These are phyloP conservation scores for Myotis daubentonii DNA, from an alignment of 2,797 vertebrate species.

Conservation along the genomic window DNA sequence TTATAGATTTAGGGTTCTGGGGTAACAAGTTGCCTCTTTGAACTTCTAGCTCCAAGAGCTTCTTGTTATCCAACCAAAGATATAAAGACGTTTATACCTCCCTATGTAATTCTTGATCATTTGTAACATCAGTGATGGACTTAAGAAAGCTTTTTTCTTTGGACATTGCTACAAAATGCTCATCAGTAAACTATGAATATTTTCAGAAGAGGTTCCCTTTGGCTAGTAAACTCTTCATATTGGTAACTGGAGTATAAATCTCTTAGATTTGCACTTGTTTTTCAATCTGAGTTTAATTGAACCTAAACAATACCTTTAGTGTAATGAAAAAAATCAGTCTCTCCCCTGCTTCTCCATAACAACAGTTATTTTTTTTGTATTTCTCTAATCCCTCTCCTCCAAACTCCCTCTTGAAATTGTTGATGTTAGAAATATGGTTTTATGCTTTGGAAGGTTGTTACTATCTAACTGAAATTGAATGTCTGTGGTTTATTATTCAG, in stretches of 20 bases:
- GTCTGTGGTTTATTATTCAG: background rate
- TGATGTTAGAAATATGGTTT: background rate
- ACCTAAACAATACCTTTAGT: background rate
- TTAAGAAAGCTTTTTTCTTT: background rate
- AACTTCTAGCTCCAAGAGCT: conserved; percentile 50
- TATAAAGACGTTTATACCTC: conserved; percentile 46
- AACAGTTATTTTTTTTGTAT: background rate
- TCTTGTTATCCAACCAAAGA: conserved; percentile 60
- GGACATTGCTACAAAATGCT: background rate
- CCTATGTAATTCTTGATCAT: conserved; percentile 56
- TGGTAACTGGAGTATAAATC: conserved; percentile 15
- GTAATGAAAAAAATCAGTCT: background rate
- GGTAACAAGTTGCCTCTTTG: conserved; percentile 41
- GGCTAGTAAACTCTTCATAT: background rate
- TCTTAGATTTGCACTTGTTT: background rate
- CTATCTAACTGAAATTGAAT: background rate
- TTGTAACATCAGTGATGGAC: conserved; percentile 42
- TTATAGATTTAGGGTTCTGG: background rate
- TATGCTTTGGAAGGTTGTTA: background rate
- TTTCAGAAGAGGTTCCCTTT: conserved; percentile 45
- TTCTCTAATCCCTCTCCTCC: background rate
- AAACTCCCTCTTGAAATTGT: background rate
- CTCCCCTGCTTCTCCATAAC: background rate
- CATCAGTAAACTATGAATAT: background rate
- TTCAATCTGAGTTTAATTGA: background rate